Percentiles rank a stretch among this genome's conserved stretches.
Evolutionary conservation across 2,797 vertebrate species (phyloP).

Genomic region (Argya squamiceps): DNA sequence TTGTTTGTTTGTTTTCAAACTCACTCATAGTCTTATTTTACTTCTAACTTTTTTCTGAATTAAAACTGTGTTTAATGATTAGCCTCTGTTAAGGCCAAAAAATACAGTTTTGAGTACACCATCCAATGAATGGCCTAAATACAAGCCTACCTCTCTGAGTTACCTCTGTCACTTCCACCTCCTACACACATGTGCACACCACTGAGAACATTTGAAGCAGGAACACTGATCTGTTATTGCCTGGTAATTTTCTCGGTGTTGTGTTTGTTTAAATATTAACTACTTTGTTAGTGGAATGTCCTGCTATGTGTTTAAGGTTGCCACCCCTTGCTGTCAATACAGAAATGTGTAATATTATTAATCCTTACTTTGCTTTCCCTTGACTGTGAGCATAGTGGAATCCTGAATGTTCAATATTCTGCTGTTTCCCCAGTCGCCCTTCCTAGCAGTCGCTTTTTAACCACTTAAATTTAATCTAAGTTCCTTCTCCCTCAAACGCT

Average conservation of each 20-base stretch:
- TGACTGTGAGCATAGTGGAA: conserved; percentile 52
- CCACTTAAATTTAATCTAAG: conserved; percentile 51
- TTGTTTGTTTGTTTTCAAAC: background rate
- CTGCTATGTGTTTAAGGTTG: conserved; percentile 60
- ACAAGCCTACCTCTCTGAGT: conserved; percentile 43
- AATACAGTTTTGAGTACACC: background rate
- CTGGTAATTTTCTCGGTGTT: conserved; percentile 73
- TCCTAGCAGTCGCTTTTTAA: conserved; percentile 59
- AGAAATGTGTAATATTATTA: conserved; percentile 33
- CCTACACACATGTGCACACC: conserved; percentile 39
- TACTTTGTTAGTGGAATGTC: conserved; percentile 61
- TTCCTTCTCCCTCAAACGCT: conserved; percentile 42
- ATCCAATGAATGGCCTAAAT: conserved; percentile 41
- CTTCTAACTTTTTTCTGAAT: background rate
- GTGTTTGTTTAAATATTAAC: conserved; percentile 71
- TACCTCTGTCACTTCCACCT: conserved; percentile 13
- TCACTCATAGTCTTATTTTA: background rate
- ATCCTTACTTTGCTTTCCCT: conserved; percentile 61
- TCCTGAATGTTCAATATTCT: conserved; percentile 66
- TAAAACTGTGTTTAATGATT: conserved; percentile 18
- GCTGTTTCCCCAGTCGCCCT: conserved; percentile 9
- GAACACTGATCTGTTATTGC: conserved; percentile 85
- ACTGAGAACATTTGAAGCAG: conserved; percentile 80
- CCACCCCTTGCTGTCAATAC: conserved; percentile 30
- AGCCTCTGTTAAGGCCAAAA: conserved; percentile 24